phyloP scores from a whole-genome alignment of 2,888 invertebrate species.

The Ganaspis brasiliensis region DNA sequence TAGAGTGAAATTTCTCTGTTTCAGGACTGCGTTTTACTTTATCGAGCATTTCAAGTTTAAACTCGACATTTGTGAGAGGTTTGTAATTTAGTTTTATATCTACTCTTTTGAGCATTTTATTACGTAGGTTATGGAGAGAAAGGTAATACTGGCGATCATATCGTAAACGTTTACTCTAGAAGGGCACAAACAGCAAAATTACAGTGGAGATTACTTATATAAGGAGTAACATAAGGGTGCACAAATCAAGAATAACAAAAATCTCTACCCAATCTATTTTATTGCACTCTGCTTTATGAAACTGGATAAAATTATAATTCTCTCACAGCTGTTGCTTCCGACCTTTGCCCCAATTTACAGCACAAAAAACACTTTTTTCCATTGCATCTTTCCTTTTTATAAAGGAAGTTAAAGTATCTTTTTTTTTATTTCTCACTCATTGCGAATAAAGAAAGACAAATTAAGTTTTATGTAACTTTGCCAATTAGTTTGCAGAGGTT shows the following conservation, averaged over 20 bases:
- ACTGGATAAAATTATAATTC: conserved; percentile 8
- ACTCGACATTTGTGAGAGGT: conserved; percentile 17
- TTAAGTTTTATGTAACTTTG: not conserved
- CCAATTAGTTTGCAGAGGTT: no score
- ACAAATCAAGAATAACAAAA: not conserved
- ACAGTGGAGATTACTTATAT: conserved; percentile 21
- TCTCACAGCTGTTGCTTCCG: not conserved
- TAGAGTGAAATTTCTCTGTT: conserved; percentile 1
- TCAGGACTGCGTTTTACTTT: conserved; percentile 33
- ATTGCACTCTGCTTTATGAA: not conserved
- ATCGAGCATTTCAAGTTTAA: conserved; percentile 28
- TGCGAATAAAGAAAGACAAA: not conserved
- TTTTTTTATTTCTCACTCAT: not conserved
- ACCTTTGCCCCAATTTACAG: conserved; percentile 6
- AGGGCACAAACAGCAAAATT: conserved; percentile 14
- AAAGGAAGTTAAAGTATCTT: not conserved
- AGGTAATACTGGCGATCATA: not conserved
- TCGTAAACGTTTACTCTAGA: conserved; percentile 21
- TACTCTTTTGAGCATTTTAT: conserved; percentile 24
- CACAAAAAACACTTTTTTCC: not conserved
- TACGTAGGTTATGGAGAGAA: not conserved
- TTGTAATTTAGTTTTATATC: conserved; percentile 20
- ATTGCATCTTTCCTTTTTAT: not conserved
- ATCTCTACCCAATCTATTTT: conserved; percentile 7
- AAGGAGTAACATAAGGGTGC: conserved; percentile 8